A percentile compares a stretch with the other conserved stretches of the same genome.
These are phyloP conservation scores for Bubo bubo DNA, from an alignment of 2,113 vertebrate genomes.

Conservation along the genomic window DNA sequence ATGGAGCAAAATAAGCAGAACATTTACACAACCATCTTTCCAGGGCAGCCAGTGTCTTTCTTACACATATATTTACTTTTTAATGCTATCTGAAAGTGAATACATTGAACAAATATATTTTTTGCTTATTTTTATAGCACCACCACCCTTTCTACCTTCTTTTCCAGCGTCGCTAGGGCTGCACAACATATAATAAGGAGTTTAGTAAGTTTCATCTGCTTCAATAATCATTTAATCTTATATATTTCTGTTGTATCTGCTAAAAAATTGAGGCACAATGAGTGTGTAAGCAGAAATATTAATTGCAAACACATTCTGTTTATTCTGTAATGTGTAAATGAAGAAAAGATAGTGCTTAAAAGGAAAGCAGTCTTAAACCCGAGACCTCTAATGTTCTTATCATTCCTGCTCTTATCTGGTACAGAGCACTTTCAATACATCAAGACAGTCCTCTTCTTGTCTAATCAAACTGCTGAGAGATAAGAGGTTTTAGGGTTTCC, in stretches of 20 bases:
- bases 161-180: neutral
- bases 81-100: neutral
- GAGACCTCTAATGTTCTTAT: conserved; percentile 32
- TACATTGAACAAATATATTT: neutral
- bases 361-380: neutral
- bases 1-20: neutral
- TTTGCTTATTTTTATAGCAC: neutral
- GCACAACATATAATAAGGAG: neutral
- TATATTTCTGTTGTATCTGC: neutral
- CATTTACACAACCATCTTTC: neutral
- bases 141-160: neutral
- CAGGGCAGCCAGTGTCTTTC: neutral
- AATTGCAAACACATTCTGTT: conserved; percentile 21
- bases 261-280: neutral
- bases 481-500: conserved; percentile 68
- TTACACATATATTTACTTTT: neutral
- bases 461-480: conserved; percentile 58
- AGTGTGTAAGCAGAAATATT: neutral
- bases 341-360: conserved; percentile 16
- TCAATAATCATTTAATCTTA: neutral
- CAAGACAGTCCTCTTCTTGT: conserved; percentile 55
- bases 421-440: conserved; percentile 38
- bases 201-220: neutral
- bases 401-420: conserved; percentile 51
- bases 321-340: neutral